Conservation (phyloP, 2,888 invertebrate genomes). For the Mimumesa dahlbomi region DNA sequence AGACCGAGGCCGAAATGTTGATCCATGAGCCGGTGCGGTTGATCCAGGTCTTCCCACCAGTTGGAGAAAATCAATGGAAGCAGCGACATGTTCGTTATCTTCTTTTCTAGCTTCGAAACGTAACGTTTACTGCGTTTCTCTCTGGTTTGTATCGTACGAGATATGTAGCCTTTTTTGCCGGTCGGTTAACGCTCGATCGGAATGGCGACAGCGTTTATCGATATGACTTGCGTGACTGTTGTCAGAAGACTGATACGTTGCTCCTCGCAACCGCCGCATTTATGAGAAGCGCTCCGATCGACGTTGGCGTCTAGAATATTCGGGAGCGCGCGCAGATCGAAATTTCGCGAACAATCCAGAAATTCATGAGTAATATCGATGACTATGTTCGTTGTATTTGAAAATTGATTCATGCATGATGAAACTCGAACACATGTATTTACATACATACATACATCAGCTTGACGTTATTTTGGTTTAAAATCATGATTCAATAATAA, state of each 20-base stretch:
- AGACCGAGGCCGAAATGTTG: conserved; percentile 90
- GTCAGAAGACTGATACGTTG: conserved; percentile 4
- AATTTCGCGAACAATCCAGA: neutral
- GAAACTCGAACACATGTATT: too few relatives aligned
- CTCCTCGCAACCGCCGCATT: neutral
- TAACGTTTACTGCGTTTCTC: neutral
- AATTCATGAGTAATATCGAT: too few relatives aligned
- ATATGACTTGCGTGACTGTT: neutral
- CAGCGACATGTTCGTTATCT: conserved; percentile 86
- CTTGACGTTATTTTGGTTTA: too few relatives aligned
- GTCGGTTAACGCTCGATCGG: too few relatives aligned
- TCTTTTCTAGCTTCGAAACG: neutral
- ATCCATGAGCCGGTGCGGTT: conserved; percentile 89
- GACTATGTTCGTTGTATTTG: too few relatives aligned
- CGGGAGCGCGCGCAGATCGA: conserved; percentile 8
- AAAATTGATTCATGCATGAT: too few relatives aligned
- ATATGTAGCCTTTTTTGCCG: too few relatives aligned
- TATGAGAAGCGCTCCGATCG: conserved; percentile 24
- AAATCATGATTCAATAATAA: too few relatives aligned
- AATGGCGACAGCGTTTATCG: neutral
- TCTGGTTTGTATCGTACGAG: too few relatives aligned
- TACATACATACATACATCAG: too few relatives aligned
- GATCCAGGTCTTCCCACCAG: conserved; percentile 91
- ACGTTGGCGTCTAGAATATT: neutral
- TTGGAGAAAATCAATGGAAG: conserved; percentile 91